Evolutionary conservation across 2,888 invertebrate species (phyloP).

Genomic region (Chydorus sphaericus): DNA sequence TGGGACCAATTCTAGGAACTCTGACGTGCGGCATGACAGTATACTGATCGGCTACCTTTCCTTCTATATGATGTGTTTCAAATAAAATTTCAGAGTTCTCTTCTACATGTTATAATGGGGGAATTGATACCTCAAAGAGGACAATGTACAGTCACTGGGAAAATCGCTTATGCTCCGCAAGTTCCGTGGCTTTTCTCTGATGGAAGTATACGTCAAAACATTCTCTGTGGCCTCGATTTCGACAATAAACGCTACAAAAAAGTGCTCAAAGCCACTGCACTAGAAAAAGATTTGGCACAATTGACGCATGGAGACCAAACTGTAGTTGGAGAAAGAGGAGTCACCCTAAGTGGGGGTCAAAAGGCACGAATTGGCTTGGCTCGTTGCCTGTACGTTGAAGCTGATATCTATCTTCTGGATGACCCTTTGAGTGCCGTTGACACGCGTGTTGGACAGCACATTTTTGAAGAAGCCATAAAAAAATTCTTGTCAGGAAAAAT

Average conservation of each 20-base stretch:
- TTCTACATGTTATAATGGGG: conserved; percentile 28
- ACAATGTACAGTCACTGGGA: conserved; percentile 28
- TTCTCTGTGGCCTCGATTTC: conserved; percentile 63
- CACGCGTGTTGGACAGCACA: conserved; percentile 30
- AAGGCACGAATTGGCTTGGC: conserved; percentile 37
- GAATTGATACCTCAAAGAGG: conserved; percentile 32
- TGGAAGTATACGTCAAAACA: conserved; percentile 78
- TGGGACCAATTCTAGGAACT: background rate
- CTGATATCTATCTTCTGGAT: conserved; percentile 35
- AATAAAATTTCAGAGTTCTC: conserved; percentile 17
- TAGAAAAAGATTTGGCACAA: conserved; percentile 32
- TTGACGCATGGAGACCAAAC: conserved; percentile 35
- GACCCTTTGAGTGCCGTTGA: conserved; percentile 38
- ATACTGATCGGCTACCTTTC: no score
- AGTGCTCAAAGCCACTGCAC: conserved; percentile 24
- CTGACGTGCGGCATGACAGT: no score
- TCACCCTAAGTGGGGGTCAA: conserved; percentile 38
- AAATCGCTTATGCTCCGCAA: conserved; percentile 36
- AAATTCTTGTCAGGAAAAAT: conserved; percentile 28
- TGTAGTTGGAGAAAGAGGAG: conserved; percentile 38
- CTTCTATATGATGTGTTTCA: no score
- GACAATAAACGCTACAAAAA: conserved; percentile 30
- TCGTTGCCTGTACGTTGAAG: conserved; percentile 29
- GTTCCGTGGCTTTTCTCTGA: conserved; percentile 63
- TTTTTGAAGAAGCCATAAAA: conserved; percentile 32